Percentiles rank a stretch among this genome's conserved stretches.
These are phyloP conservation scores for Spodoptera litura DNA, from an alignment of 1,140 invertebrate species.

Conservation along the genomic window DNA sequence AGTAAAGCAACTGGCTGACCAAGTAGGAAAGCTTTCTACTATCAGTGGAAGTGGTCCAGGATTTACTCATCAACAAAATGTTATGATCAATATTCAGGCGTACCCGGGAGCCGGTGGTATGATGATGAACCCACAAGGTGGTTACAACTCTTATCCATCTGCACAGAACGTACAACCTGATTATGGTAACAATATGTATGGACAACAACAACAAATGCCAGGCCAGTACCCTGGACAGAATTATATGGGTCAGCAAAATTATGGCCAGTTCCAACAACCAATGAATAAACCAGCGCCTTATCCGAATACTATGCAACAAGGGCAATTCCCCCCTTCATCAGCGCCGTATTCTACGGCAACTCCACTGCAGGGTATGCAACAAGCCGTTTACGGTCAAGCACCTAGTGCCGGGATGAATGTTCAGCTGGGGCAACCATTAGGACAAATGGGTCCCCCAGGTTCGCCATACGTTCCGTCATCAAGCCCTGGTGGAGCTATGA, in stretches of 20 bases:
- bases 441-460: slow-evolving; percentile 73
- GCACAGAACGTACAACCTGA: slow-evolving; percentile 64
- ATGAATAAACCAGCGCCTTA: slow-evolving; percentile 69
- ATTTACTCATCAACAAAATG: slow-evolving; percentile 84
- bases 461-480: slow-evolving; percentile 65
- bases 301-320: slow-evolving; percentile 58
- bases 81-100: slow-evolving; percentile 85
- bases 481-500: slow-evolving; percentile 71
- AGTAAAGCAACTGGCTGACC: slow-evolving; percentile 82
- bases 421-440: slow-evolving; percentile 63
- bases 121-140: slow-evolving; percentile 67
- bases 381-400: slow-evolving; percentile 73
- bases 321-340: slow-evolving; percentile 61
- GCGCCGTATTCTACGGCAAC: slow-evolving; percentile 70
- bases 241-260: slow-evolving; percentile 67
- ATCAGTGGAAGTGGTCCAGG: slow-evolving; percentile 66
- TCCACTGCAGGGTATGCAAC: slow-evolving; percentile 80
- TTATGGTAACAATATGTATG: slow-evolving; percentile 69
- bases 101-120: slow-evolving; percentile 77
- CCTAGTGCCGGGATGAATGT: slow-evolving; percentile 65
- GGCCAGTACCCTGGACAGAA: slow-evolving; percentile 68
- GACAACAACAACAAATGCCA: slow-evolving; percentile 60
- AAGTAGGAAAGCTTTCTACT: slow-evolving; percentile 80
- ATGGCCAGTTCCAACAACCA: slow-evolving; percentile 66
- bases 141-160: slow-evolving; percentile 65